A percentile compares a stretch with the other conserved stretches of the same genome.
These are phyloP conservation scores for Haemorhous mexicanus DNA, from an alignment of 2,113 vertebrate genomes.

Conservation along the genomic window DNA sequence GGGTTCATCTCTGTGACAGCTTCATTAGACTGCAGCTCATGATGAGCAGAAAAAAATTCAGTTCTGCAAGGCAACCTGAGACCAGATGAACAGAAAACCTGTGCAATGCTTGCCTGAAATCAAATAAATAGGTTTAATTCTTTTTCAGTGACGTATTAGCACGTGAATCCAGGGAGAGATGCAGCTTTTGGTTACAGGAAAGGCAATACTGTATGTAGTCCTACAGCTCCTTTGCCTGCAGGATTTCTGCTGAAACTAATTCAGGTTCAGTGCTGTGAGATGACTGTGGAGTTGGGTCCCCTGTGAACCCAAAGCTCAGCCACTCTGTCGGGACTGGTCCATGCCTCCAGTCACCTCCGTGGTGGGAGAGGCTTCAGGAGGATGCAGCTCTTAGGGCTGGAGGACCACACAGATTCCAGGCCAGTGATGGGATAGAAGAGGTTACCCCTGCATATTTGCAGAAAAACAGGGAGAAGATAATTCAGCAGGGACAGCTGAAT, in stretches of 20 bases:
- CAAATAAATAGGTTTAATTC: neutral
- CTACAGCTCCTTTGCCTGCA: neutral
- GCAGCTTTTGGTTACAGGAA: neutral
- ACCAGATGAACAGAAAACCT: neutral
- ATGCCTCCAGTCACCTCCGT: rapidly evolving
- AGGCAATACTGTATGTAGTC: neutral
- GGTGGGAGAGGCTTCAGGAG: neutral
- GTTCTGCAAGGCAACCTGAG: neutral
- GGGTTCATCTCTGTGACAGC: neutral
- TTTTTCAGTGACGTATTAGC: neutral
- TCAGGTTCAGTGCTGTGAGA: conserved; percentile 1
- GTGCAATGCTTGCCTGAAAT: neutral
- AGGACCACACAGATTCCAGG: neutral
- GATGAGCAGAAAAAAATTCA: neutral
- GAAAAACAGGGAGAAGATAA: neutral
- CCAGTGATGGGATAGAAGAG: neutral
- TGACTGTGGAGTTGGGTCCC: neutral
- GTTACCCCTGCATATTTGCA: conserved; percentile 21
- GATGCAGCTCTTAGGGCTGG: neutral
- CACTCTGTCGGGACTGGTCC: neutral
- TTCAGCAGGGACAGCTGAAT: conserved; percentile 27
- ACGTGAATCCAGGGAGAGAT: neutral
- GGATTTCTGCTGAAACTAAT: neutral
- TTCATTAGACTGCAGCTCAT: neutral
- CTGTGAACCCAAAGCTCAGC: neutral